Evolutionary conservation across 2,888 invertebrate genomes (phyloP).

Genomic region (Ypsolopha scabrella): DNA sequence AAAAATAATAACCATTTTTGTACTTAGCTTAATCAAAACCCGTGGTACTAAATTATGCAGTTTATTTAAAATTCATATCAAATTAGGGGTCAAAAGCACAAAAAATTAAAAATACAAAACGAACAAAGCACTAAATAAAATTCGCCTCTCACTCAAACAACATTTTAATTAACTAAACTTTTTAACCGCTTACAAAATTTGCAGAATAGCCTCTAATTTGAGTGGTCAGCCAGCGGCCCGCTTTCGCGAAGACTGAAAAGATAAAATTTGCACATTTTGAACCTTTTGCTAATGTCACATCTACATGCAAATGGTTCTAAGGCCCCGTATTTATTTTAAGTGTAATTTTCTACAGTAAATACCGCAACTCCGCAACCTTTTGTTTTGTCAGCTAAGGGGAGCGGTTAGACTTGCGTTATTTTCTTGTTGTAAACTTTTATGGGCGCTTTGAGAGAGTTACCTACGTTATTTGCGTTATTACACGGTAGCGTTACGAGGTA

Average conservation of each 20-base stretch:
- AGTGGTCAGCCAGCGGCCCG: conserved; percentile 11
- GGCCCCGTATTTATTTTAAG: conserved; percentile 56
- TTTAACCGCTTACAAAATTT: conserved; percentile 2
- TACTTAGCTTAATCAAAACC: too few relatives aligned
- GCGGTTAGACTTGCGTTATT: conserved; percentile 1
- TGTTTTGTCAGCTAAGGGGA: conserved; percentile 1
- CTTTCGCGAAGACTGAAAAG: background rate
- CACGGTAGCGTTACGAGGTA: background rate
- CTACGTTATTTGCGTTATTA: background rate
- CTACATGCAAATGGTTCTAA: conserved; percentile 65
- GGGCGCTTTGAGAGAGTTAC: conserved; percentile 2
- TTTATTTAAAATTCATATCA: background rate
- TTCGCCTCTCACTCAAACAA: conserved; percentile 4
- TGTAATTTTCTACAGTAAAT: conserved; percentile 57
- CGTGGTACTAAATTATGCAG: too few relatives aligned
- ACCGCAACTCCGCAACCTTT: conserved; percentile 51
- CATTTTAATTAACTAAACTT: conserved; percentile 6
- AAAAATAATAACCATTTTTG: background rate
- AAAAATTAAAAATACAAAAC: background rate
- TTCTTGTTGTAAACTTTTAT: conserved; percentile 9
- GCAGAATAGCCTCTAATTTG: conserved; percentile 15
- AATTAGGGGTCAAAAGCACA: background rate
- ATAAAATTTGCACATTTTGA: conserved; percentile 4
- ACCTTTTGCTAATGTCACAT: conserved; percentile 57
- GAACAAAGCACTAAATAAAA: background rate